Percentiles rank a stretch among this genome's conserved stretches.
These are phyloP conservation scores for Formica selysi DNA, from an alignment of 1,140 invertebrate genomes.

Conservation along the genomic window DNA sequence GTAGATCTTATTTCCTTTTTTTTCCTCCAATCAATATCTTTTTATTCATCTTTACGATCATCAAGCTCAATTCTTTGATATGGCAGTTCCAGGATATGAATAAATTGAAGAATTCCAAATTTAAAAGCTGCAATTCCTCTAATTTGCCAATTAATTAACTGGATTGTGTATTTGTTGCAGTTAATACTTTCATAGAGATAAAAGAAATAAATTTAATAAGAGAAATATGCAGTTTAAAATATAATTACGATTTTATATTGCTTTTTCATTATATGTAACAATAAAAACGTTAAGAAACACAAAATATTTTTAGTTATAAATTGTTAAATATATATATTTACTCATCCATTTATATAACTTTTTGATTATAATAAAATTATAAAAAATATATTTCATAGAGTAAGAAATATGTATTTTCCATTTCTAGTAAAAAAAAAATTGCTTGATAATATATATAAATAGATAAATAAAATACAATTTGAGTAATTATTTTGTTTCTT, in stretches of 20 bases:
- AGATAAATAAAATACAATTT: slow-evolving; percentile 37
- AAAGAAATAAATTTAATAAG: not conserved
- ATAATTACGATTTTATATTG: slow-evolving; percentile 19
- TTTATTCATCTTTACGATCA: slow-evolving; percentile 82
- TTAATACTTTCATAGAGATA: slow-evolving; percentile 71
- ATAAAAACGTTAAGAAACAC: not conserved
- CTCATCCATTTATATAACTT: not conserved
- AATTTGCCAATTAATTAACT: slow-evolving; percentile 16
- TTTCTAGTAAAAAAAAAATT: too few relatives aligned
- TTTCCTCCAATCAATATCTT: slow-evolving; percentile 77
- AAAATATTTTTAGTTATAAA: too few relatives aligned
- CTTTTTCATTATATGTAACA: slow-evolving; percentile 9
- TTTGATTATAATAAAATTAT: too few relatives aligned
- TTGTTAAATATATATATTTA: not conserved
- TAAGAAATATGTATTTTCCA: too few relatives aligned
- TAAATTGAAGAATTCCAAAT: slow-evolving; percentile 77
- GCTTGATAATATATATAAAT: not conserved
- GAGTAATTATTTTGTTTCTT: slow-evolving; percentile 1
- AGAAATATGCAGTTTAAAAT: not conserved
- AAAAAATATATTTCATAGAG: too few relatives aligned
- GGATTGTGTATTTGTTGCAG: slow-evolving; percentile 6
- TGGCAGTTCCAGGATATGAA: slow-evolving; percentile 89
- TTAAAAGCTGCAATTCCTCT: slow-evolving; percentile 57
- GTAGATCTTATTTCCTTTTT: slow-evolving; percentile 78
- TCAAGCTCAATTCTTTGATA: slow-evolving; percentile 88